phyloP scores from a whole-genome alignment of 2,888 invertebrate genomes.

The Polia nebulosa region DNA sequence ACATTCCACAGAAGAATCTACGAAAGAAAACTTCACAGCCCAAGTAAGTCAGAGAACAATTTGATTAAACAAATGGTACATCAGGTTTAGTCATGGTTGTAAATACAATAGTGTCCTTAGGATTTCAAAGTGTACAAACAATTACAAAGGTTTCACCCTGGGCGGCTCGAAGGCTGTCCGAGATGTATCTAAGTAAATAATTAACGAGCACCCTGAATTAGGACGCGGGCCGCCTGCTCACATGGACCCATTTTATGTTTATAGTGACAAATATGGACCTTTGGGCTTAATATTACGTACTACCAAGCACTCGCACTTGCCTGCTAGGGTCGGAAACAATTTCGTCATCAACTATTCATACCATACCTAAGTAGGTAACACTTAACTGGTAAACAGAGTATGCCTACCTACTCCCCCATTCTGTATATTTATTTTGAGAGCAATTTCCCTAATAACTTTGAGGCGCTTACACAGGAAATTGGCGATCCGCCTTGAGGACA shows the following conservation, averaged over 20 bases:
- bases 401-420: slow-evolving; percentile 54
- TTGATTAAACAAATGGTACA: slow-evolving; percentile 36
- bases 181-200: slow-evolving; percentile 82
- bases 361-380: slow-evolving; percentile 64
- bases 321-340: slow-evolving; percentile 70
- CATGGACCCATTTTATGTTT: slow-evolving; percentile 76
- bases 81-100: slow-evolving; percentile 48
- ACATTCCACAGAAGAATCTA: background rate
- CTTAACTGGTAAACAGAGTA: slow-evolving; percentile 69
- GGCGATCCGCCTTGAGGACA: slow-evolving; percentile 76
- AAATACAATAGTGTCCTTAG: slow-evolving; percentile 65
- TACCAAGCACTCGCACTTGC: slow-evolving; percentile 66
- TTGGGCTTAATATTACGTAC: slow-evolving; percentile 71
- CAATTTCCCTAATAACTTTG: slow-evolving; percentile 82
- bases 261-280: slow-evolving; percentile 80
- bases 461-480: slow-evolving; percentile 80
- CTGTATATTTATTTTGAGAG: slow-evolving; percentile 78
- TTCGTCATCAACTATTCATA: slow-evolving; percentile 77
- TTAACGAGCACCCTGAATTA: slow-evolving; percentile 82
- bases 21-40: background rate
- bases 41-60: slow-evolving; percentile 20
- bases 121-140: slow-evolving; percentile 79
- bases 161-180: slow-evolving; percentile 71
- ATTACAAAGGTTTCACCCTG: slow-evolving; percentile 76
- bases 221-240: slow-evolving; percentile 71